phyloP scores from a whole-genome alignment of 1,140 invertebrate species.

The Drosophila mojavensis region DNA sequence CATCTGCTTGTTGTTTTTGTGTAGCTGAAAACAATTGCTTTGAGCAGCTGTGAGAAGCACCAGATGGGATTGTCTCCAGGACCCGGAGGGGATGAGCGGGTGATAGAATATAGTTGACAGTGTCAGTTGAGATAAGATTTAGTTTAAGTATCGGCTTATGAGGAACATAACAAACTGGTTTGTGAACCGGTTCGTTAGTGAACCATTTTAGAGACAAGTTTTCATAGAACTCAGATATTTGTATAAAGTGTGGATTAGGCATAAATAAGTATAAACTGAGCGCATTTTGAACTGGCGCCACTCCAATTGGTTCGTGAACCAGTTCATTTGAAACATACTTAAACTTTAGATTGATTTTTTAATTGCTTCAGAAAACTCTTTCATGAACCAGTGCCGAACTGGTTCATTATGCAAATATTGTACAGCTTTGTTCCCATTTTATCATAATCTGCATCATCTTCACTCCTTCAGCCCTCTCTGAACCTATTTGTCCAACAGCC shows the following conservation, averaged over 20 bases:
- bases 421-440: neutral
- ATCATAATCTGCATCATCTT: neutral
- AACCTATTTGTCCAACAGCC: neutral
- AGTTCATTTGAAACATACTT: neutral
- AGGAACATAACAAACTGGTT: neutral
- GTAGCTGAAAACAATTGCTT: slow-evolving; percentile 49
- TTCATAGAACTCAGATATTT: too few species aligned
- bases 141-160: neutral
- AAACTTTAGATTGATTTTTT: too few species aligned
- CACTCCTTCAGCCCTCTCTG: neutral
- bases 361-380: too few species aligned
- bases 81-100: neutral
- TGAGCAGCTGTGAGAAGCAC: slow-evolving; percentile 50
- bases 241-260: too few species aligned
- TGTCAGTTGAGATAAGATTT: slow-evolving; percentile 13
- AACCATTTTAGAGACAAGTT: neutral
- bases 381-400: neutral
- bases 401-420: neutral
- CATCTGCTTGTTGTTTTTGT: slow-evolving; percentile 13
- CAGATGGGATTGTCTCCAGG: slow-evolving; percentile 45
- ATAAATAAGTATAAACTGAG: too few species aligned
- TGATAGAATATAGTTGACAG: neutral
- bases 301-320: neutral
- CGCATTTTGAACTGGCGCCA: too few species aligned
- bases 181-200: neutral